Evolutionary conservation across 1,140 invertebrate species (phyloP).

Genomic region (Latrodectus geometricus): DNA sequence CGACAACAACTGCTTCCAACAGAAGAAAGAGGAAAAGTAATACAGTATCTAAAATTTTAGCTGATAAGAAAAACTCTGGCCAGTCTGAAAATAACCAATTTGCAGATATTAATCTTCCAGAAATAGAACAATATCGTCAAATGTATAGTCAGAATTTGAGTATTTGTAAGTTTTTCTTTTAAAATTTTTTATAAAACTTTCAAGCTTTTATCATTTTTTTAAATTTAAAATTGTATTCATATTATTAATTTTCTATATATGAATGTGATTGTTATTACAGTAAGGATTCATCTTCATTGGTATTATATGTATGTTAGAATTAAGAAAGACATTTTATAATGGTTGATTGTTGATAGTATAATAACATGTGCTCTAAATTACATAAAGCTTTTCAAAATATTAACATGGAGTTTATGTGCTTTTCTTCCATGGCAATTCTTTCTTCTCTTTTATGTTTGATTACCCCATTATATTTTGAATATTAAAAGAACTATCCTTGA

Average conservation of each 20-base stretch:
- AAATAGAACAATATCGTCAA: conserved; percentile 30
- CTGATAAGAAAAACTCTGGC: not conserved
- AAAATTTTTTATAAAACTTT: not conserved
- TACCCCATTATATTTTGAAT: no score
- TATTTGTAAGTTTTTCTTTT: conserved; percentile 40
- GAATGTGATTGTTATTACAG: no score
- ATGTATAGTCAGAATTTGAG: conserved; percentile 19
- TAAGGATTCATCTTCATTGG: no score
- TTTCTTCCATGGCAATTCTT: no score
- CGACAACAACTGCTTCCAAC: not conserved
- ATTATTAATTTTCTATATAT: conserved; percentile 4
- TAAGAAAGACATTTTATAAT: no score
- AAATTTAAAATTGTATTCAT: not conserved
- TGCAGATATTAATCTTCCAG: conserved; percentile 39
- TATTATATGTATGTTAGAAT: no score
- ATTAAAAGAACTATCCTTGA: no score
- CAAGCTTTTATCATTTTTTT: not conserved
- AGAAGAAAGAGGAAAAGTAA: conserved; percentile 13
- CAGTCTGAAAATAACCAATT: not conserved
- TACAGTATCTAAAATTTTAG: not conserved
- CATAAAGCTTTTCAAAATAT: no score
- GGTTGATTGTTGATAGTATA: no score
- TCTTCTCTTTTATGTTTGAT: no score
- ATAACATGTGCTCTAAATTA: no score
- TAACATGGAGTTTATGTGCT: no score